Evolutionary conservation across 1,140 invertebrate genomes (phyloP).

Genomic region (Tetraneura akinire): DNA sequence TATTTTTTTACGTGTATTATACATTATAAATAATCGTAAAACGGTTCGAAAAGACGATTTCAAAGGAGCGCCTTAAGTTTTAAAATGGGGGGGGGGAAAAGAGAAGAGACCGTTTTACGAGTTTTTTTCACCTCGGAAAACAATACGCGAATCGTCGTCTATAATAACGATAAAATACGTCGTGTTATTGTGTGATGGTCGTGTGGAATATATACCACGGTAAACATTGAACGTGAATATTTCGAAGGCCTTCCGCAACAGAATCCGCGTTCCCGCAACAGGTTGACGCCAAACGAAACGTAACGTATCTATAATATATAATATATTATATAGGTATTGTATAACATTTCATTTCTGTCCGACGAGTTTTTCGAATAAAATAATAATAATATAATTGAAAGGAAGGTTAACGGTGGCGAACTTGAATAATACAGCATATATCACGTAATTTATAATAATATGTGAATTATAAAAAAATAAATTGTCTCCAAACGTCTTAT

Average conservation of each 20-base stretch:
- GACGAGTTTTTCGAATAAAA: constrained; percentile 31
- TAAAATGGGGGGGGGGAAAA: too few relatives aligned
- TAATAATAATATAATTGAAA: constrained; percentile 13
- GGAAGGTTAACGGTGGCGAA: constrained; percentile 16
- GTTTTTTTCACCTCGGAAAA: too few relatives aligned
- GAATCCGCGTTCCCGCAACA: too few relatives aligned
- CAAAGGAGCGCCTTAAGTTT: too few relatives aligned
- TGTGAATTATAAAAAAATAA: constrained; percentile 11
- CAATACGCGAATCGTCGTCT: too few relatives aligned
- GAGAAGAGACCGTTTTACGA: too few relatives aligned
- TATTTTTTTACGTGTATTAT: too few relatives aligned
- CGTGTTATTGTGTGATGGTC: too few relatives aligned
- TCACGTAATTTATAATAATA: neutral
- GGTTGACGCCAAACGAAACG: neutral
- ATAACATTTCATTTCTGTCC: neutral
- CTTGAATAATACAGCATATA: neutral
- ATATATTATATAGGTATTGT: neutral
- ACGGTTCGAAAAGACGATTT: too few relatives aligned
- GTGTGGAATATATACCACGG: too few relatives aligned
- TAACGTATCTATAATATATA: neutral
- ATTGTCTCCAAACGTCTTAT: constrained; percentile 19
- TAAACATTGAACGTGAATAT: neutral
- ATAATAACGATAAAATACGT: too few relatives aligned
- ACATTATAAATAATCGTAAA: too few relatives aligned
- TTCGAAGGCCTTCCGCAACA: neutral